Evolutionary conservation across 2,113 vertebrate species (phyloP).

Genomic region (Lepus timidus): DNA sequence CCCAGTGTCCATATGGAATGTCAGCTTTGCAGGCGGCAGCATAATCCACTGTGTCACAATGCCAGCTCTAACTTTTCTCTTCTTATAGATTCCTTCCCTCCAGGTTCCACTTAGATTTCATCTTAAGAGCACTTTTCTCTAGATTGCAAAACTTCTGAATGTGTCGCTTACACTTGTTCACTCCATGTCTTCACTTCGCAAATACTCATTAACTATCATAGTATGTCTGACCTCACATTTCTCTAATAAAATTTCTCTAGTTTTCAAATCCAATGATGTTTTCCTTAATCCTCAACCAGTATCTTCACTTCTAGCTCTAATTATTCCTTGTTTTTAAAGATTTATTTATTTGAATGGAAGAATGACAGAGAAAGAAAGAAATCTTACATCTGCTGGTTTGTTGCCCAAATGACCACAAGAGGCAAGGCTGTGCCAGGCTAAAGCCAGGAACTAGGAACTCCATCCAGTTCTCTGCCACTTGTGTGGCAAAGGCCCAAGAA

Average conservation of each 20-base stretch:
- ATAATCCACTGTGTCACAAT: no score
- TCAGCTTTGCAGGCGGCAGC: no score
- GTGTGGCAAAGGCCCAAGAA: no score
- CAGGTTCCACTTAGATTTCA: background rate
- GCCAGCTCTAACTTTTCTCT: background rate
- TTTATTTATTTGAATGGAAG: no score
- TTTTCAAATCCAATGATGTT: constrained; percentile 38
- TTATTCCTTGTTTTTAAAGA: background rate
- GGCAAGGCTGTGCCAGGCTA: no score
- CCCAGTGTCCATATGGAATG: no score
- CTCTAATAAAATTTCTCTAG: constrained; percentile 31
- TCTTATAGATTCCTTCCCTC: background rate
- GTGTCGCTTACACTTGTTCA: constrained; percentile 8
- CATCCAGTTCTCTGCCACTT: no score
- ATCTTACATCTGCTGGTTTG: no score
- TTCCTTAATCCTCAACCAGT: background rate
- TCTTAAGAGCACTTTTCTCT: constrained; percentile 28
- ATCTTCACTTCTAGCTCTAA: background rate
- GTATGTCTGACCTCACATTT: constrained; percentile 6
- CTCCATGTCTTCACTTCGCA: background rate
- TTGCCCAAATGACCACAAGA: no score
- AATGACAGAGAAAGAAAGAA: no score
- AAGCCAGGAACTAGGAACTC: no score
- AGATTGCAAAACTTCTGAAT: background rate
- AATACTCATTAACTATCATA: background rate